Evolutionary conservation across 53 echinoderm and acorn worm genomes (phyloP).

Genomic region (Echinometra lucunter): DNA sequence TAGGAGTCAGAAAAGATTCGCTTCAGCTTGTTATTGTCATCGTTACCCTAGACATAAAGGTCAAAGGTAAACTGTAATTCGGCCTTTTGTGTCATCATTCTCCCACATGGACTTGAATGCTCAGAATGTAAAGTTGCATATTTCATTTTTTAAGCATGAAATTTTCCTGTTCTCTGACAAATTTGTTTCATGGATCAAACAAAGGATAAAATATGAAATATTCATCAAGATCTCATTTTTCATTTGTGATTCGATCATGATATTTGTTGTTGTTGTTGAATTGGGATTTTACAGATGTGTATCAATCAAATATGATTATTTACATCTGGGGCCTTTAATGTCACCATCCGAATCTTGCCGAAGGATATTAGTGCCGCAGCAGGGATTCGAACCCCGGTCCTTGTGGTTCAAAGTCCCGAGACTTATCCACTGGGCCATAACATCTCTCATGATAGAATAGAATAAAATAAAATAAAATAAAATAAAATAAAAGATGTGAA

Average conservation of each 20-base stretch:
- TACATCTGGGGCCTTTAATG: too few relatives aligned
- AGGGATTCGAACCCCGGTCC: too few relatives aligned
- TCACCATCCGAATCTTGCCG: too few relatives aligned
- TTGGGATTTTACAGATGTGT: too few relatives aligned
- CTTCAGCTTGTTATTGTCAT: constrained; percentile 66
- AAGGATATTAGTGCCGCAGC: too few relatives aligned
- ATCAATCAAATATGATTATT: too few relatives aligned
- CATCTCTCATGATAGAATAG: too few relatives aligned
- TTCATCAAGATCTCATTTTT: not conserved
- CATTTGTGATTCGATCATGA: not conserved
- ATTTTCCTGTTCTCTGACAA: not conserved
- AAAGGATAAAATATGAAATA: not conserved
- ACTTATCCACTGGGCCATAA: too few relatives aligned
- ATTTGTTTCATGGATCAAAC: not conserved
- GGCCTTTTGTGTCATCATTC: constrained; percentile 87
- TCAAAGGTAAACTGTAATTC: constrained; percentile 81
- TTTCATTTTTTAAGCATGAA: not conserved
- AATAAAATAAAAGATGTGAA: too few relatives aligned
- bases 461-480: too few relatives aligned
- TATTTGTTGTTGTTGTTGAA: too few relatives aligned
- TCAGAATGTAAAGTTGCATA: not conserved
- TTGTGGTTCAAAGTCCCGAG: too few relatives aligned
- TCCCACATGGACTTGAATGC: constrained; percentile 43
- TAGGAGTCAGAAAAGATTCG: constrained; percentile 56
- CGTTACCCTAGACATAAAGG: constrained; percentile 61